Base-by-base conservation (phyloP, 1,140 invertebrate species). In the Cydia pomonella region DNA sequence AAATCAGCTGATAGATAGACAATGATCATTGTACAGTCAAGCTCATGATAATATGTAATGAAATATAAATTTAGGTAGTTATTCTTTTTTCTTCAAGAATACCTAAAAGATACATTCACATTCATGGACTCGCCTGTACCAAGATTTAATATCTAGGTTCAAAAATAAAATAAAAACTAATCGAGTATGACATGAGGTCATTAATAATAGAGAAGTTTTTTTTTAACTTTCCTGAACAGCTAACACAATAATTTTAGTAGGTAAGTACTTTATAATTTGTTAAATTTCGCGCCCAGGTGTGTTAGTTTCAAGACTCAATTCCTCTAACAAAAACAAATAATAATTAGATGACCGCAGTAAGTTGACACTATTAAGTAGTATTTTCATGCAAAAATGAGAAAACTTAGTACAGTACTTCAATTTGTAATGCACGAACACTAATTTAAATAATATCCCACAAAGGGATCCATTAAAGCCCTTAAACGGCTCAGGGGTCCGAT, bases 1-100 rank as follows among this genome's bases (percentile, higher is more conserved):
- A 23, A 59, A 23, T 59, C 21, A 23, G 53, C 53, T n/a, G 23
- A 59, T 59, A 59, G 53, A 59, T 23, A 59, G 53, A 59, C 53
- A 59, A 59, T 12, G 7, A 59, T 59, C 21, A n/a, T 10, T 21
- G 53, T 23, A 59, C 18, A 59, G 21, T 6, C 53, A 12, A 23
- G 21, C 9, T 23, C 53, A 59, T 23, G 41, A 44, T 44, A 3
- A 44, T 44, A n/a, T n/a, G n/a, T n/a, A 44, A 12, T 44, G 53
- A 59, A 59, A 59, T 59, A 21, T 21, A 23, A 0, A 23, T 59
- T 21, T 50, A 50, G 47, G 47, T 50, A 50, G 3, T 12, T 50
- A 50, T 6, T n/a, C 6, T n/a, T 18, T 50, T 50, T 50, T 50
- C 13, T 50, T 50, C 47, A 50, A n/a, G 6, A 50, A 18, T 50